Evolutionary conservation across 2,113 vertebrate genomes (phyloP).

Genomic region (Synchiropus splendidus): DNA sequence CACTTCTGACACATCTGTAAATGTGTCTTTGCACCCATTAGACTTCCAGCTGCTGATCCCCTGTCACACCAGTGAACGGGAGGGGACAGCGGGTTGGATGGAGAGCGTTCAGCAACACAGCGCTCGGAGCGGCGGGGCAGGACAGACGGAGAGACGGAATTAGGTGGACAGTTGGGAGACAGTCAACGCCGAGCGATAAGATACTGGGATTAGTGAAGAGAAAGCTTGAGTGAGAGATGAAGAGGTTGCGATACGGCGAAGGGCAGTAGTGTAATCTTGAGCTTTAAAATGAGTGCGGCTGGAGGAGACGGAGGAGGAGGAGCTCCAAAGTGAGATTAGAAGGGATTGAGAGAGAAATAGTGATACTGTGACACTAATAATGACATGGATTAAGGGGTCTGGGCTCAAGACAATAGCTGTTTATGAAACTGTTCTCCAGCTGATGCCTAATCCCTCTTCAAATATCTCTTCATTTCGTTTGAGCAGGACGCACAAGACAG

Average conservation of each 20-base stretch:
- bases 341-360: conserved; percentile 32
- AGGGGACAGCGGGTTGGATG: neutral
- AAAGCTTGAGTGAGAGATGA: conserved; percentile 46
- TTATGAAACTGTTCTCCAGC: conserved; percentile 30
- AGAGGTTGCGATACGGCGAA: conserved; percentile 47
- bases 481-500: conserved; percentile 11
- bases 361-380: conserved; percentile 29
- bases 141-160: conserved; percentile 17
- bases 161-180: conserved; percentile 53
- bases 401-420: conserved; percentile 44
- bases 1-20: conserved; percentile 14
- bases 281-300: conserved; percentile 42
- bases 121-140: too few species aligned
- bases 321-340: conserved; percentile 46
- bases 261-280: conserved; percentile 55
- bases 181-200: conserved; percentile 48
- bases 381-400: conserved; percentile 32
- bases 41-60: conserved; percentile 42
- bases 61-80: conserved; percentile 51
- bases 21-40: conserved; percentile 30
- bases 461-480: conserved; percentile 32
- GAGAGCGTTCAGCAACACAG: neutral
- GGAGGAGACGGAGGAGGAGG: conserved; percentile 28
- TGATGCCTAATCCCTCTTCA: conserved; percentile 35
- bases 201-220: conserved; percentile 48